Evolutionary conservation across 2,888 invertebrate genomes (phyloP).

Genomic region (Drosophila cognata): DNA sequence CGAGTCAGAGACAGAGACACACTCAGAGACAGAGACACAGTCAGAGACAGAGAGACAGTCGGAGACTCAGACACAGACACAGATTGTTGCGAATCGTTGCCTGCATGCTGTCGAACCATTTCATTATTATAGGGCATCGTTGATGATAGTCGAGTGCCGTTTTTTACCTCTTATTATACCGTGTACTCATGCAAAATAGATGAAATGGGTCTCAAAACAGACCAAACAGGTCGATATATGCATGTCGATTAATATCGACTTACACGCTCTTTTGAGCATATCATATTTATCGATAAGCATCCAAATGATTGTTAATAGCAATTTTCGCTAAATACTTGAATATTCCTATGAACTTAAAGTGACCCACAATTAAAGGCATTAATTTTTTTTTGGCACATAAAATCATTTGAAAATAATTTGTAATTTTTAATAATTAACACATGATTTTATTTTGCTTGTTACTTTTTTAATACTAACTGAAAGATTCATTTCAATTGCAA

Average conservation of each 20-base stretch:
- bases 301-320: neutral
- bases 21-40: conserved; percentile 34
- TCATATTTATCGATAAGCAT: neutral
- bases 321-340: neutral
- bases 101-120: conserved; percentile 46
- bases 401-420: neutral
- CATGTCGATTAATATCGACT: neutral
- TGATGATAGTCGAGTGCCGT: conserved; percentile 31
- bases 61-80: conserved; percentile 6
- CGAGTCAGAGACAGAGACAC: conserved; percentile 2
- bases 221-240: neutral
- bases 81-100: conserved; percentile 14
- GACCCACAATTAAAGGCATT: too few relatives aligned
- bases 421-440: neutral
- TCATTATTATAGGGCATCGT: conserved; percentile 73
- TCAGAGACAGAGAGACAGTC: conserved; percentile 12
- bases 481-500: neutral
- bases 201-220: neutral
- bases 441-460: neutral
- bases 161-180: conserved; percentile 4
- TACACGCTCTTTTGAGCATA: neutral
- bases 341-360: neutral
- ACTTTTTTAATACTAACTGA: neutral
- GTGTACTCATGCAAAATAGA: neutral
- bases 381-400: neutral